Conservation (phyloP, 2,797 vertebrate genomes). For the Stomatorhinus walkeri region DNA sequence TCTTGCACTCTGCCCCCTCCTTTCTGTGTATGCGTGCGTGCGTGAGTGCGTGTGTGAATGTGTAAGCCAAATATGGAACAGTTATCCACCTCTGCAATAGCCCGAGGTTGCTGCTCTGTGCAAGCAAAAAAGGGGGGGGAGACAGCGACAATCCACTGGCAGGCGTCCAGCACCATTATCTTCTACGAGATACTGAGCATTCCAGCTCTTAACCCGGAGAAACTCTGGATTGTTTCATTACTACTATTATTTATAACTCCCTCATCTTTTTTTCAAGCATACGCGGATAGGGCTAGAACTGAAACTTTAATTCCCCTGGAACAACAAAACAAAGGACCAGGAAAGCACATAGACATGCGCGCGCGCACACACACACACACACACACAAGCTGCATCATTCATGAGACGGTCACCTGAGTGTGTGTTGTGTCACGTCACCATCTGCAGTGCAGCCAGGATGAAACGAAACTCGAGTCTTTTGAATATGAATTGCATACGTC, state of each 20-base stretch:
- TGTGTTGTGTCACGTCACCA: constrained; percentile 9
- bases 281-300: background rate
- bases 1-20: constrained; percentile 56
- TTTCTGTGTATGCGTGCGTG: constrained; percentile 35
- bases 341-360: background rate
- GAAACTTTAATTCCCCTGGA: constrained; percentile 6
- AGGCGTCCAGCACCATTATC: constrained; percentile 57
- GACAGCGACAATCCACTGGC: constrained; percentile 58
- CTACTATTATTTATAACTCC: background rate
- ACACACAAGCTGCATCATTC: constrained; percentile 19
- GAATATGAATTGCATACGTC: background rate
- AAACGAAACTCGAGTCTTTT: background rate
- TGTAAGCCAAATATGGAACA: constrained; percentile 86
- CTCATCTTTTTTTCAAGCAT: background rate
- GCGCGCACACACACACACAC: background rate
- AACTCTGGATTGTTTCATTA: background rate
- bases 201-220: constrained; percentile 55
- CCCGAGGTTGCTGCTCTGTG: constrained; percentile 66
- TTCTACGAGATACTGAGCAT: constrained; percentile 52
- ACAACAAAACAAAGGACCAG: constrained; percentile 2
- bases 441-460: constrained; percentile 9
- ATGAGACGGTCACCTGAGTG: constrained; percentile 13
- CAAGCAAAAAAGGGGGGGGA: constrained; percentile 31
- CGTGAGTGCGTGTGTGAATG: constrained; percentile 62
- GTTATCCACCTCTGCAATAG: constrained; percentile 76